These are phyloP conservation scores for Pseudonaja textilis DNA, from an alignment of 2,113 vertebrate species.

Conservation along the genomic window DNA sequence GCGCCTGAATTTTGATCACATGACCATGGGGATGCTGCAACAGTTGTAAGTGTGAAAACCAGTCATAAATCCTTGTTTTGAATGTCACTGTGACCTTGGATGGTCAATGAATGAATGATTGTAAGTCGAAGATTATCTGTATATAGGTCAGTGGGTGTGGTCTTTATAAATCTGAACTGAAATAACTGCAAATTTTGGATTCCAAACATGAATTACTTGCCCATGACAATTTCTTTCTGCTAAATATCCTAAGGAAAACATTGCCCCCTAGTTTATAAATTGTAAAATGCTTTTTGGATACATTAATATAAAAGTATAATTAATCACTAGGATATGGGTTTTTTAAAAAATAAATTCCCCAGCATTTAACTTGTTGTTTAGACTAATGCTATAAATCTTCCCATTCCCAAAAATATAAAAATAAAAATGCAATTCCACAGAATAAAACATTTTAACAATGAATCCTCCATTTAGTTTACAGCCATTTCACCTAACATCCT, in stretches of 20 bases:
- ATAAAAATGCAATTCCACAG: neutral
- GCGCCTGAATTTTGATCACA: neutral
- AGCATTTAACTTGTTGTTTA: neutral
- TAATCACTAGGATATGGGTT: neutral
- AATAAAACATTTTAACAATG: neutral
- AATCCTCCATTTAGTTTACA: neutral
- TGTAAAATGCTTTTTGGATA: neutral
- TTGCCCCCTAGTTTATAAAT: conserved; percentile 68
- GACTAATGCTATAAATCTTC: neutral
- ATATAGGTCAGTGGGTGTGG: neutral
- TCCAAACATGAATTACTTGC: neutral
- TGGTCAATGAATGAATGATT: neutral
- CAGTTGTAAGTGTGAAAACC: neutral
- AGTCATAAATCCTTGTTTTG: neutral
- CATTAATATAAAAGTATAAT: neutral
- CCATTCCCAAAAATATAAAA: neutral
- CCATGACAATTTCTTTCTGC: neutral
- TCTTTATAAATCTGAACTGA: neutral
- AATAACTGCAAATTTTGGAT: neutral
- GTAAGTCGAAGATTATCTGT: neutral
- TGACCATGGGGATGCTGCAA: neutral
- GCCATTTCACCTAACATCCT: neutral
- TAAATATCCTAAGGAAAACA: conserved; percentile 56
- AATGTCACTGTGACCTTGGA: neutral
- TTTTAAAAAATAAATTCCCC: neutral